Percentiles rank a stretch among this genome's conserved stretches.
Evolutionary conservation across 1,140 invertebrate genomes (phyloP).

Genomic region (Copidosoma floridanum): DNA sequence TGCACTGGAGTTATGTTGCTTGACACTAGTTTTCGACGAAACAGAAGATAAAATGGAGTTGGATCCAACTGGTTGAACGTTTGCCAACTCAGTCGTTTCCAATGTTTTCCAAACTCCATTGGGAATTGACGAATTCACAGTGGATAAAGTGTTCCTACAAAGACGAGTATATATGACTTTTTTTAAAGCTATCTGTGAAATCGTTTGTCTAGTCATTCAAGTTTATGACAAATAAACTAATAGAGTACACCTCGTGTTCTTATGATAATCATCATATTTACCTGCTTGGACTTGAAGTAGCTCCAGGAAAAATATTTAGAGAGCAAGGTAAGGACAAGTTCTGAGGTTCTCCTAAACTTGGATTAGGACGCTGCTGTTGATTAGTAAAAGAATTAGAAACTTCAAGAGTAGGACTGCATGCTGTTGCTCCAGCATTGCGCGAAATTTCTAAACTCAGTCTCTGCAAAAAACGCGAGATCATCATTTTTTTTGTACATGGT

Average conservation of each 20-base stretch:
- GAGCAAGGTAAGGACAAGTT: conserved; percentile 33
- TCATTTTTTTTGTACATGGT: not conserved
- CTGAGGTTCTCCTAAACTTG: conserved; percentile 31
- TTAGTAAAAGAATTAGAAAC: conserved; percentile 1
- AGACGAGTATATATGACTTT: too few relatives aligned
- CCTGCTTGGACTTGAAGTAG: conserved; percentile 35
- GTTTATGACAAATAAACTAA: too few relatives aligned
- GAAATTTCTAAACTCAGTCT: conserved; percentile 72
- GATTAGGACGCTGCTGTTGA: conserved; percentile 17
- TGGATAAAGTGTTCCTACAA: conserved; percentile 34
- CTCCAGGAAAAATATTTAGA: conserved; percentile 38
- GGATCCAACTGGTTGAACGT: conserved; percentile 37
- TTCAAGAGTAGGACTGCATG: conserved; percentile 24
- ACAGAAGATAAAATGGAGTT: conserved; percentile 36
- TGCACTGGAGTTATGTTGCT: too few relatives aligned
- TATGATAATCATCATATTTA: too few relatives aligned
- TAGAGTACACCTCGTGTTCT: too few relatives aligned
- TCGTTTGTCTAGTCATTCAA: too few relatives aligned
- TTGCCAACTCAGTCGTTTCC: conserved; percentile 37
- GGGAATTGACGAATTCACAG: conserved; percentile 15
- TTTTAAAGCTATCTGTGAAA: too few relatives aligned
- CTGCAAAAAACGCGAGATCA: conserved; percentile 57
- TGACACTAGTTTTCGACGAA: conserved; percentile 37
- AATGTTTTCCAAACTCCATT: conserved; percentile 37
- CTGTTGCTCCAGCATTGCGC: conserved; percentile 59